Conservation (phyloP, 2,888 invertebrate species). For the Phorcus lineatus region DNA sequence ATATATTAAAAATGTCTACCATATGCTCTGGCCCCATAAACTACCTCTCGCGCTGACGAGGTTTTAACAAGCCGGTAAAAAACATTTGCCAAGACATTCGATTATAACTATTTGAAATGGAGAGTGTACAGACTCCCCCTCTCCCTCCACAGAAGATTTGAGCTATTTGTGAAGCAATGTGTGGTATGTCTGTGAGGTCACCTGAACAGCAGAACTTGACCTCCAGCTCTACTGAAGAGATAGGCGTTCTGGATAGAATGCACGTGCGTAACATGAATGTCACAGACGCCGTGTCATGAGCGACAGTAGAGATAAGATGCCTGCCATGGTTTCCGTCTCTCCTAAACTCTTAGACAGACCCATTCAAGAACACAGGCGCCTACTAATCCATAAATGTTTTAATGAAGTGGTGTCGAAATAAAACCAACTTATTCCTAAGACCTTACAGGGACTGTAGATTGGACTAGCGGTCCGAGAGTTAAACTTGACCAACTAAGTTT, state of each 20-base stretch:
- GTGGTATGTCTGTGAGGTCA: neutral
- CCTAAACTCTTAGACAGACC: neutral
- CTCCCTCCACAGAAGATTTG: neutral
- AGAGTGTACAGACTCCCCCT: neutral
- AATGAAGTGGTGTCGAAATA: neutral
- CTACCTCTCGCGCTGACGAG: neutral
- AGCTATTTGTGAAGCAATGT: neutral
- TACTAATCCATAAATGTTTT: neutral
- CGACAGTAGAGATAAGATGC: neutral
- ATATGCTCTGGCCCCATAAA: neutral
- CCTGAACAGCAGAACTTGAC: neutral
- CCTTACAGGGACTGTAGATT: no score
- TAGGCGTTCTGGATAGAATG: neutral
- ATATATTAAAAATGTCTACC: neutral
- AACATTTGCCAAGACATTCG: neutral
- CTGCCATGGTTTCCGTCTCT: neutral
- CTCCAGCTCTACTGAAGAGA: no score
- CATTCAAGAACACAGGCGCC: neutral
- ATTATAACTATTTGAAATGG: slow-evolving; percentile 6
- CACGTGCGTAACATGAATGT: neutral
- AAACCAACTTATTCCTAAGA: neutral
- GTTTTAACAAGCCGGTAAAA: slow-evolving; percentile 10
- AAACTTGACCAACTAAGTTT: no score
- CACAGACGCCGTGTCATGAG: neutral
- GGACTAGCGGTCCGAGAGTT: no score